Evolutionary conservation across 2,113 vertebrate genomes (phyloP).

Genomic region (Andinoacara biseriatus): DNA sequence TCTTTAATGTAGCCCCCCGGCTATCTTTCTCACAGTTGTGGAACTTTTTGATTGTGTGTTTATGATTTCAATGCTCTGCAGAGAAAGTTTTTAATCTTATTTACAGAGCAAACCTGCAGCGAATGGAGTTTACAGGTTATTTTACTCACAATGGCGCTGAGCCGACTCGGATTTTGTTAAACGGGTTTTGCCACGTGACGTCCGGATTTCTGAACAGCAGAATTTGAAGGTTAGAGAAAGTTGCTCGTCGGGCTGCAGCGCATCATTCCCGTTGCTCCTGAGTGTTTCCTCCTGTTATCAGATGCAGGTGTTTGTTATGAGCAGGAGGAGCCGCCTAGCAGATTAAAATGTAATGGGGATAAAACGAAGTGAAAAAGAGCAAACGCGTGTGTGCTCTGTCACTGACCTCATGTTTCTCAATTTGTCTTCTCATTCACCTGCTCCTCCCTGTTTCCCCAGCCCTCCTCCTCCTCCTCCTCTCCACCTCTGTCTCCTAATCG

Average conservation of each 20-base stretch:
- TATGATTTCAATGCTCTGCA: neutral
- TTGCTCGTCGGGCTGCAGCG: neutral
- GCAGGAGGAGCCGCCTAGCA: neutral
- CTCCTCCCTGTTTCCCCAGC: neutral
- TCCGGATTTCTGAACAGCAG: neutral
- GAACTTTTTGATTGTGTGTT: neutral
- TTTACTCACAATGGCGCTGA: rapidly evolving
- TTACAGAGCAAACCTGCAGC: neutral
- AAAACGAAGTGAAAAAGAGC: slow-evolving; percentile 13
- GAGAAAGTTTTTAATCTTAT: neutral
- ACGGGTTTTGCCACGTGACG: too few species aligned
- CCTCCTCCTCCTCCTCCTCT: neutral
- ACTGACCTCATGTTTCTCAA: slow-evolving; percentile 22
- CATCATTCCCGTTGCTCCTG: neutral
- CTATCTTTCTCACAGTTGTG: too few species aligned
- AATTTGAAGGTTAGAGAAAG: rapidly evolving
- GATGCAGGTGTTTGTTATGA: slow-evolving; percentile 14
- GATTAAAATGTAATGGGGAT: slow-evolving; percentile 5
- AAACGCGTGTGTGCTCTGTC: slow-evolving; percentile 5
- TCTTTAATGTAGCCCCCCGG: too few species aligned
- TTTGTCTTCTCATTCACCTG: slow-evolving; percentile 20
- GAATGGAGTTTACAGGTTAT: neutral
- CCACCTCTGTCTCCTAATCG: neutral
- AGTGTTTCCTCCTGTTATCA: neutral
- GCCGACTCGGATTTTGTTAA: rapidly evolving